Evolutionary conservation across 92 coral and sea anemone species (phyloP), one percentile per base, ranked within the genome.

Genomic region (Parazoanthus darwini): DNA sequence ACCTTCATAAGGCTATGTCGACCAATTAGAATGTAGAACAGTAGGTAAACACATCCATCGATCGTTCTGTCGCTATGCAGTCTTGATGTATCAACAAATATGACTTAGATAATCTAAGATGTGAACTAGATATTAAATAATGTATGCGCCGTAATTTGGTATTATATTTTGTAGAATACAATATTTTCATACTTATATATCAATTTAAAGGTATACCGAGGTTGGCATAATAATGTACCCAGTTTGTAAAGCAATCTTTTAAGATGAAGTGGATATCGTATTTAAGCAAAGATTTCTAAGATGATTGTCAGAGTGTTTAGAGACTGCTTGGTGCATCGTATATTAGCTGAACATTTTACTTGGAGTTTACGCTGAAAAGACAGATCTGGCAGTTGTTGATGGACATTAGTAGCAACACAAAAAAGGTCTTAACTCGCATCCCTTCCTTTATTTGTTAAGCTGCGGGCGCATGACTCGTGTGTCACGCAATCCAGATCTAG

Each of bases 141-240:
- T 89, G 74, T 82, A 88, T 73, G 82, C 85, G 85, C 73, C 79
- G 93, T 91, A 93, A 90, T 90, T 89, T 89, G 92, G 92, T 93
- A 91, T 91, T 91, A 91, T 91, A 94, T 94, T 94, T 94, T 94
- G 98, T 94, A 94, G 96, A 93, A 93, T 93, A 93, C 93, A 66
- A 94, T 94, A 93, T 94, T 94, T 94, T 94, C 98, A 93, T 94
- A 93, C 92, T 88, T 88, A 73, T 88, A 73, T 44, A 75, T n/a
- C 88, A 72, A 44, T 73, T 26, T 33, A 54, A 56, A 43, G 58
- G 76, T 33, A 42, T 83, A 71, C 77, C 35, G 58, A 71, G 38
- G 63, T 83, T 67, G 67, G 77, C 87, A 54, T n/a, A 33, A 25
- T 26, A 14, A 25, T 26, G 13, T 48, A 36, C 44, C 35, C 42